These are phyloP conservation scores for Himalopsyche japonica DNA, from an alignment of 2,888 invertebrate species.

Conservation along the genomic window DNA sequence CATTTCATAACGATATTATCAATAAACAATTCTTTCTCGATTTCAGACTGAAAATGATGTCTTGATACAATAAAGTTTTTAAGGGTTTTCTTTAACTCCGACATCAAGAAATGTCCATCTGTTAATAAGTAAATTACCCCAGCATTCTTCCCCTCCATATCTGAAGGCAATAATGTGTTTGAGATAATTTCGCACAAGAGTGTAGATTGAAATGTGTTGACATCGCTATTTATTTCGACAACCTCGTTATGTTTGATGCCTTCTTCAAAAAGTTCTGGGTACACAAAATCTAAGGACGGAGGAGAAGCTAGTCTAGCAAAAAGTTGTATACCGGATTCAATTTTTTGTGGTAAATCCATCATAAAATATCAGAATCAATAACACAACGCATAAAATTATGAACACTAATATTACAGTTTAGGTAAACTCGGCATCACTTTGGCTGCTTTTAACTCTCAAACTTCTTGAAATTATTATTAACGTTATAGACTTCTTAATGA, in stretches of 20 bases:
- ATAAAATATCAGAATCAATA: not conserved
- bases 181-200: conserved; percentile 51
- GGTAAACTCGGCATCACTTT: too few species aligned
- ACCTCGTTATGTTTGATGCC: conserved; percentile 49
- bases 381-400: not conserved
- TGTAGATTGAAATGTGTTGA: conserved; percentile 42
- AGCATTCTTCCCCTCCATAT: conserved; percentile 46
- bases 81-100: conserved; percentile 42
- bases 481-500: too few species aligned
- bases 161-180: conserved; percentile 47
- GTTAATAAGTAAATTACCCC: conserved; percentile 53
- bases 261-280: conserved; percentile 53
- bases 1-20: conserved; percentile 42
- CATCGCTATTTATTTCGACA: conserved; percentile 50
- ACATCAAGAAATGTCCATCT: conserved; percentile 51
- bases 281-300: conserved; percentile 52
- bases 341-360: conserved; percentile 43
- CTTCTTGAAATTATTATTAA: too few species aligned
- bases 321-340: conserved; percentile 65
- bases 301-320: conserved; percentile 57
- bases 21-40: conserved; percentile 31
- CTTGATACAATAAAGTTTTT: conserved; percentile 44
- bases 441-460: too few species aligned
- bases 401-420: too few species aligned
- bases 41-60: conserved; percentile 28